Evolutionary conservation across 2,797 vertebrate genomes (phyloP).

Genomic region (Threskiornis aethiopicus): DNA sequence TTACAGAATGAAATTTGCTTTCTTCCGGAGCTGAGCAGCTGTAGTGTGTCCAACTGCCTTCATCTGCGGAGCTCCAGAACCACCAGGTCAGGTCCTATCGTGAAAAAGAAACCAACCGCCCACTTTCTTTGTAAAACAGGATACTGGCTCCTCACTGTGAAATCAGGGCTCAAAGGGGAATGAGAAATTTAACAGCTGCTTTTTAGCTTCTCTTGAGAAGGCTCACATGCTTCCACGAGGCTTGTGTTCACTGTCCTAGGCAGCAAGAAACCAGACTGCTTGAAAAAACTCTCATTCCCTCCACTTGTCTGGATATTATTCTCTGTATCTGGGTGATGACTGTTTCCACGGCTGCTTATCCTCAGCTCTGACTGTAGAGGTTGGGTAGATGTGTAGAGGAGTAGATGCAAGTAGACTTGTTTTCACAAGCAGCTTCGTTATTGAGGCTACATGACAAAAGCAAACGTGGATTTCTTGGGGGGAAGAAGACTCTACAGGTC

Average conservation of each 20-base stretch:
- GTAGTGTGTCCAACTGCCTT: background rate
- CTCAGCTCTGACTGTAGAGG: background rate
- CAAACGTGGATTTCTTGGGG: background rate
- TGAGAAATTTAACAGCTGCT: slow-evolving; percentile 51
- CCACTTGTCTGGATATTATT: background rate
- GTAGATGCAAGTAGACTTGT: background rate
- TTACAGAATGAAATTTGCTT: background rate
- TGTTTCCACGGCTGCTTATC: background rate
- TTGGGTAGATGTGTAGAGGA: background rate
- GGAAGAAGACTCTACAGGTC: background rate
- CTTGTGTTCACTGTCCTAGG: background rate
- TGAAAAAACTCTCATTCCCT: slow-evolving; percentile 8
- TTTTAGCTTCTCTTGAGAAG: slow-evolving; percentile 24
- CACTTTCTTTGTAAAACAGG: slow-evolving; percentile 26
- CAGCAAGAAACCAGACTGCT: slow-evolving; percentile 18
- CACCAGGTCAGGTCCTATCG: background rate
- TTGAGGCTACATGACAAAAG: background rate
- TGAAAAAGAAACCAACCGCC: slow-evolving; percentile 1
- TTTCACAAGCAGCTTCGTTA: background rate
- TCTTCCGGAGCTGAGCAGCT: slow-evolving; percentile 25
- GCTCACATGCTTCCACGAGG: background rate
- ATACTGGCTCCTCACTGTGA: slow-evolving; percentile 28
- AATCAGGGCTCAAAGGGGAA: slow-evolving; percentile 13
- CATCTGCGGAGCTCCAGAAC: slow-evolving; percentile 22
- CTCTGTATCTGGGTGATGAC: background rate